Base-by-base conservation (phyloP, 2,113 vertebrate species). In the Zapus hudsonius region DNA sequence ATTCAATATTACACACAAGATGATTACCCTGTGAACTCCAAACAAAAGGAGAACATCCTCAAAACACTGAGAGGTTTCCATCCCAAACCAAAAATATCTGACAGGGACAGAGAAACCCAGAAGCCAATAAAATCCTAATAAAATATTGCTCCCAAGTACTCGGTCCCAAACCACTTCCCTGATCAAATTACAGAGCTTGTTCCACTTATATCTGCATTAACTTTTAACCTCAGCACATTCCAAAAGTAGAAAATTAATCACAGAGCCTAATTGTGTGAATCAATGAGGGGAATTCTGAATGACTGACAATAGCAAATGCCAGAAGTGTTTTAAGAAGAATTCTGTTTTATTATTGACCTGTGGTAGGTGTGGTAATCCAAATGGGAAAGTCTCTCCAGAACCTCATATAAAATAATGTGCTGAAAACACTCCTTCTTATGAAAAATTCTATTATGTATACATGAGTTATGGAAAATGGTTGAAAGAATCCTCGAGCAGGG, bases 161-260 rank as follows among this genome's bases (percentile, higher is more conserved):
- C 91, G 89, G 66, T 84, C 81, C 92, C 69, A 91, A 92, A 73
- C 27, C 57, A 81, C 75, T 92, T 96, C 87, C 89, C 84, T 94
- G 89, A 92, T 92, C 84, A 94, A 96, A 96, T 91, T 92, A 89
- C 76, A 84, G 81, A 92, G 78, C 63, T 55, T 87, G 69, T 95
- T 90, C 59, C 87, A 96, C 95, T 96, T 96, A 96, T 95, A 87
- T 87, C 42, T 69, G 40, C 85, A 95, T 94, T 95, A 93, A 94
- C 89, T 94, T 93, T 95, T 96, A 94, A 87, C 90, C 93, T 94
- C 52, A 82, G 55, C 8, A 87, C 90, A 85, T 90, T 92, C 19
- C 59, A 90, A 83, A 74, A 70, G 72, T n/a, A 81, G 73, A 93
- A 94, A 86, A 93, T 95, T 95, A 93, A 92, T 94, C 84, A 90